phyloP scores from a whole-genome alignment of 2,888 invertebrate genomes.

The Plutella xylostella region DNA sequence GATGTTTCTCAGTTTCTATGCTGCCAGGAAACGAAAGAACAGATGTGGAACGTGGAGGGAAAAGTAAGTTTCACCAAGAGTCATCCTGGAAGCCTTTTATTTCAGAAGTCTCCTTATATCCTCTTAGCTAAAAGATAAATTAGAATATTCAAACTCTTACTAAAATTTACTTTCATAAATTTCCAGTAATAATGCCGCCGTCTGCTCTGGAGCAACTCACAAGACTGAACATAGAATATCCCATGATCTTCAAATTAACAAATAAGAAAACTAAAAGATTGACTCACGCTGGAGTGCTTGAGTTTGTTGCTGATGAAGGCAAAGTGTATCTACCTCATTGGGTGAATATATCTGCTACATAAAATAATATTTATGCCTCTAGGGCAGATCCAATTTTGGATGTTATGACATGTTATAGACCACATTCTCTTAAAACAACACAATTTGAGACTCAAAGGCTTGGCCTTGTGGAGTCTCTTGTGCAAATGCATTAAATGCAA shows the following conservation, averaged over 20 bases:
- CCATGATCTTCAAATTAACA: slow-evolving; percentile 97
- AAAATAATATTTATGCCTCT: too few relatives aligned
- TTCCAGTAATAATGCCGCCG: slow-evolving; percentile 97
- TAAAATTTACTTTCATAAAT: too few relatives aligned
- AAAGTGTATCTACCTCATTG: slow-evolving; percentile 98
- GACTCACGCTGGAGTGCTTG: slow-evolving; percentile 96
- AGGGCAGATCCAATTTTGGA: too few relatives aligned
- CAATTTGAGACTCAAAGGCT: too few relatives aligned
- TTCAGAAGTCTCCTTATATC: too few relatives aligned
- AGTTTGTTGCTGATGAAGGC: slow-evolving; percentile 99
- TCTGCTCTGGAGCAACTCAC: slow-evolving; percentile 94
- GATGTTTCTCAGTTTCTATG: slow-evolving; percentile 96
- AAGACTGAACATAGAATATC: slow-evolving; percentile 94
- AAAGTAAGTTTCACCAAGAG: slow-evolving; percentile 81
- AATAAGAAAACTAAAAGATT: slow-evolving; percentile 86
- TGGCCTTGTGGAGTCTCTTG: too few relatives aligned
- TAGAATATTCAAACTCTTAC: too few relatives aligned
- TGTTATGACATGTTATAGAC: too few relatives aligned
- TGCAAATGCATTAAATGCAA: too few relatives aligned
- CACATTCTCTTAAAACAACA: too few relatives aligned
- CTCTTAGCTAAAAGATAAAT: too few relatives aligned
- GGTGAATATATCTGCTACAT: slow-evolving; percentile 68
- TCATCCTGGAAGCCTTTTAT: too few relatives aligned
- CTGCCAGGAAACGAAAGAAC: slow-evolving; percentile 92
- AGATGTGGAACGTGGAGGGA: slow-evolving; percentile 96